Conservation (phyloP, 1,140 invertebrate species). For the Brachionus manjavacas region DNA sequence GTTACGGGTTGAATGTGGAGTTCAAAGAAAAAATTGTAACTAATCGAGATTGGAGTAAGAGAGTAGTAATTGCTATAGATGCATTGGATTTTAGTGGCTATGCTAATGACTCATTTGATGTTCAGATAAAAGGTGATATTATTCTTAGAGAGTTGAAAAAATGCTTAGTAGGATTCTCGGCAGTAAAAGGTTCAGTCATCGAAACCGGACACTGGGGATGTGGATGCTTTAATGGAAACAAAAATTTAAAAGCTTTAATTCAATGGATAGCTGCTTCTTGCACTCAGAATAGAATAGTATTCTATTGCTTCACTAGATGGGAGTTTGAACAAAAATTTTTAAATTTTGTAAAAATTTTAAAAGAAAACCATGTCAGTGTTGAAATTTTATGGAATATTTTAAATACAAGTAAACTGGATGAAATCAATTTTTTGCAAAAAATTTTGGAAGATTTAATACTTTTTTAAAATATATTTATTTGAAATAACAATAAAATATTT, state of each 20-base stretch:
- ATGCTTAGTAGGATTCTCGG: background rate
- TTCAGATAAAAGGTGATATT: background rate
- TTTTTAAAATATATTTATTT: background rate
- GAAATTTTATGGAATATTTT: background rate
- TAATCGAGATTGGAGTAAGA: background rate
- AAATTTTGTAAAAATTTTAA: background rate
- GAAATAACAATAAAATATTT: background rate
- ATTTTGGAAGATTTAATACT: background rate
- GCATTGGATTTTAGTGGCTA: constrained; percentile 25
- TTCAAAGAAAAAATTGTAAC: background rate
- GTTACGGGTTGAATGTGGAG: background rate
- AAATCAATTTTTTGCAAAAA: background rate
- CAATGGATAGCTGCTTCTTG: background rate
- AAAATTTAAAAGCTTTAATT: constrained; percentile 29
- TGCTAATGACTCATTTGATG: background rate
- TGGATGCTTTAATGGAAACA: constrained; percentile 22
- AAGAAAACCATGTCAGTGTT: background rate
- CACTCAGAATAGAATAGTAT: background rate
- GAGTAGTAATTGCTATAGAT: constrained; percentile 30
- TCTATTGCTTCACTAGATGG: background rate
- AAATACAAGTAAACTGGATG: background rate
- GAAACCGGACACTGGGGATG: constrained; percentile 33
- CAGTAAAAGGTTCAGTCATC: background rate
- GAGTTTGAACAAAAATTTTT: background rate
- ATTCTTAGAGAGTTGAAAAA: background rate